Evolutionary conservation across 2,113 vertebrate genomes (phyloP).

Genomic region (Cyphomyrus plagiostoma): DNA sequence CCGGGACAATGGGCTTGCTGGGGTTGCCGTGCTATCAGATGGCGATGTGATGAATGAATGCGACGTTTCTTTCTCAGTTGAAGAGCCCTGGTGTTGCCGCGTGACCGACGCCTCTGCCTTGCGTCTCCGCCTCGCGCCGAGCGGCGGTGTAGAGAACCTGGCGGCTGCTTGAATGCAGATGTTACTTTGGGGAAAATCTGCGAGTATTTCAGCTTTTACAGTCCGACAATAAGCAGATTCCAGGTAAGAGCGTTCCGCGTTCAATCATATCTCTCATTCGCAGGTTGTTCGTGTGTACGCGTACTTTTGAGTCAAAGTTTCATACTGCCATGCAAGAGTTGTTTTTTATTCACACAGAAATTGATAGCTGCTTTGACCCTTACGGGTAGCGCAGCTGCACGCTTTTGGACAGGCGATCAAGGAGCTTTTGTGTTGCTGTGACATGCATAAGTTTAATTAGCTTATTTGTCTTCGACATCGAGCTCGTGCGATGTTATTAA

Average conservation of each 20-base stretch:
- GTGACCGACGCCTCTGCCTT: constrained; percentile 2
- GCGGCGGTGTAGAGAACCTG: background rate
- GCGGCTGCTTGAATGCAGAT: constrained; percentile 7
- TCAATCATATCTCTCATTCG: background rate
- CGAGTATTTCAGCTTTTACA: constrained; percentile 19
- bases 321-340: background rate
- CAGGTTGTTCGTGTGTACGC: background rate
- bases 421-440: background rate
- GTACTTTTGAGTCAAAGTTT: constrained; percentile 26
- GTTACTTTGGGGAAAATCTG: constrained; percentile 10
- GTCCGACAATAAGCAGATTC: background rate
- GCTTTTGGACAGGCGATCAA: background rate
- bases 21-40: background rate
- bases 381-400: background rate
- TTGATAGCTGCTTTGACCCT: background rate
- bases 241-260: constrained; percentile 27
- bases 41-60: constrained; percentile 13
- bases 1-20: background rate
- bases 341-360: background rate
- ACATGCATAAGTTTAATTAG: background rate
- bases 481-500: background rate
- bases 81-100: background rate
- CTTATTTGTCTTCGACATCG: background rate
- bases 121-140: background rate
- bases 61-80: background rate